Conservation (phyloP, 1,140 invertebrate genomes). For the Drosophila albomicans region DNA sequence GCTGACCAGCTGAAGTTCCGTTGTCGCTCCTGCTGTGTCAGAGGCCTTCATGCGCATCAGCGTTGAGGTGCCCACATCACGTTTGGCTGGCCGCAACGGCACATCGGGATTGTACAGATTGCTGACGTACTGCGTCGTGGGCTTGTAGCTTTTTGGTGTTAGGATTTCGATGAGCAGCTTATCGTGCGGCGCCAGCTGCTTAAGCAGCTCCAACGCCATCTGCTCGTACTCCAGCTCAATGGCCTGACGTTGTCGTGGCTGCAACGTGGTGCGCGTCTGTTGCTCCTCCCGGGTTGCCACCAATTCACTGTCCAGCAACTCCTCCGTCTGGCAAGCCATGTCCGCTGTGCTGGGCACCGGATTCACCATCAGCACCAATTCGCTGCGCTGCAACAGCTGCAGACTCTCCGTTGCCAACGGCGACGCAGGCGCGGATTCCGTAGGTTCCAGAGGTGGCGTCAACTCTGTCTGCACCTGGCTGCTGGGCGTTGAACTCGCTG, state of each 20-base stretch:
- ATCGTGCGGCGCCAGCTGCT: constrained; percentile 88
- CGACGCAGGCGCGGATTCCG: constrained; percentile 6
- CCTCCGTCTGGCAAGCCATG: constrained; percentile 88
- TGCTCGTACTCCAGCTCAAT: constrained; percentile 94
- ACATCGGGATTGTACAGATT: constrained; percentile 91
- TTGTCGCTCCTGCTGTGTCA: constrained; percentile 6
- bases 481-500: constrained; percentile 20
- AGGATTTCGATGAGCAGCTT: constrained; percentile 90
- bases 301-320: constrained; percentile 64
- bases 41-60: constrained; percentile 73
- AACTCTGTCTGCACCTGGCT: constrained; percentile 22
- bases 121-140: constrained; percentile 91
- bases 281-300: constrained; percentile 64
- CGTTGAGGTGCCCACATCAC: constrained; percentile 84
- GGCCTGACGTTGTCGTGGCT: constrained; percentile 87
- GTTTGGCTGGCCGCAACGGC: constrained; percentile 86
- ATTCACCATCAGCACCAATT: constrained; percentile 87
- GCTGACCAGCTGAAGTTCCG: constrained; percentile 52
- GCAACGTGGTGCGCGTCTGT: constrained; percentile 71
- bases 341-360: constrained; percentile 86
- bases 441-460: neutral
- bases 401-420: constrained; percentile 66
- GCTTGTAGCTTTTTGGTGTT: constrained; percentile 90
- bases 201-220: constrained; percentile 90
- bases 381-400: constrained; percentile 87